phyloP scores from a whole-genome alignment of 2,113 vertebrate genomes.

The Alethe castanea region DNA sequence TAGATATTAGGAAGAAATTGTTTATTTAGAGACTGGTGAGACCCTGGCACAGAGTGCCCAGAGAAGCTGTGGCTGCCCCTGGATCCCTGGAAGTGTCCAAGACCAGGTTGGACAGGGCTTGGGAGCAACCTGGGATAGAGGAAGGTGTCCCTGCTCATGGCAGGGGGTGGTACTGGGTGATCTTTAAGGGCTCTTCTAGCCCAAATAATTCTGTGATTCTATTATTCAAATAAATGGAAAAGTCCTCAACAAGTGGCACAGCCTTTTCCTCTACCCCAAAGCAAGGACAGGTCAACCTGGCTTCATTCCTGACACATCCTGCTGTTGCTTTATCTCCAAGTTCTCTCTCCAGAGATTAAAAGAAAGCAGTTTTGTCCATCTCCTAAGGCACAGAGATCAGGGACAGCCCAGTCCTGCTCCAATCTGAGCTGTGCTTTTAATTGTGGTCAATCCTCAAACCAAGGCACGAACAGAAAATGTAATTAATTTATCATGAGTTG shows the following conservation, averaged over 20 bases:
- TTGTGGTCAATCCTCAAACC: not conserved
- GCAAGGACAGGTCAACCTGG: rapidly evolving
- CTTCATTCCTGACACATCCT: not conserved
- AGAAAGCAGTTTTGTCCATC: not conserved
- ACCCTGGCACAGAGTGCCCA: rapidly evolving
- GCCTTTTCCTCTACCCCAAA: not conserved
- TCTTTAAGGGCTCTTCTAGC: not conserved
- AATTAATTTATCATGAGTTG: not conserved
- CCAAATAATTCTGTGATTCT: not conserved
- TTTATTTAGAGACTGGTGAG: not conserved
- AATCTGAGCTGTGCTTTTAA: not conserved
- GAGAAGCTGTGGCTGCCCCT: not conserved
- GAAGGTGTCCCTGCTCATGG: not conserved
- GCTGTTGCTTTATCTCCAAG: not conserved
- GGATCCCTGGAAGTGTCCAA: not conserved
- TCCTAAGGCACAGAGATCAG: not conserved
- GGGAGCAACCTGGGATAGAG: not conserved
- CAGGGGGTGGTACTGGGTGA: rapidly evolving
- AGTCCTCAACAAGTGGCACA: not conserved
- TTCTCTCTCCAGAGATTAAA: not conserved
- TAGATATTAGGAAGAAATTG: not conserved
- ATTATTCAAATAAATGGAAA: not conserved
- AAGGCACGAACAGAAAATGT: not conserved
- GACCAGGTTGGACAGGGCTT: rapidly evolving
- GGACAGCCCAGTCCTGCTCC: not conserved